Conservation (phyloP, 1,140 invertebrate species). For the Cotesia glomerata region DNA sequence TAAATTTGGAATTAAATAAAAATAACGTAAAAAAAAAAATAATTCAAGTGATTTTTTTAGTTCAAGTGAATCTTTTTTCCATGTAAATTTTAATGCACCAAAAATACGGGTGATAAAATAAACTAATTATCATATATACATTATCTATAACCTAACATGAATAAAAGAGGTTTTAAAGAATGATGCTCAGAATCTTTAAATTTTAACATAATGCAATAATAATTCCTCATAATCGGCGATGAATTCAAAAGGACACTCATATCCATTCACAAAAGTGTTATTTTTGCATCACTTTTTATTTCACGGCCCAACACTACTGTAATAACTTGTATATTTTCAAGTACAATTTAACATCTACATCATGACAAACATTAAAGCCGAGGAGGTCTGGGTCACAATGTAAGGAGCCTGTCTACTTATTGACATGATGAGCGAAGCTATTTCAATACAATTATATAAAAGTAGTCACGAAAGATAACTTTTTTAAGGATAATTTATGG, state of each 20-base stretch:
- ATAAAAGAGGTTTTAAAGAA: too few relatives aligned
- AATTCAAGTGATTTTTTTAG: too few relatives aligned
- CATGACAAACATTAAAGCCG: neutral
- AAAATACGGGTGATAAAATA: too few relatives aligned
- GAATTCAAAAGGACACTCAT: neutral
- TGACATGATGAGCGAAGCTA: conserved; percentile 4
- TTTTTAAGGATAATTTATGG: neutral
- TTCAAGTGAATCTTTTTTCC: too few relatives aligned
- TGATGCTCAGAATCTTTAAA: neutral
- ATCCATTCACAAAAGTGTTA: neutral
- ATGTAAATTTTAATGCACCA: too few relatives aligned
- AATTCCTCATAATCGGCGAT: neutral
- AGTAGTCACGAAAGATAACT: neutral
- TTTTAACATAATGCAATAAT: conserved; percentile 4
- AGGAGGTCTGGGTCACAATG: conserved; percentile 25
- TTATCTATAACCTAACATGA: too few relatives aligned
- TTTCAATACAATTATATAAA: conserved; percentile 18
- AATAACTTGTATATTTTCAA: neutral
- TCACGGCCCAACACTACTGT: neutral
- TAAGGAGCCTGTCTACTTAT: neutral
- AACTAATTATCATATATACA: too few relatives aligned
- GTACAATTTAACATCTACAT: neutral
- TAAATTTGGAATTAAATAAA: too few relatives aligned
- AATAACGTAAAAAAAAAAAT: too few relatives aligned
- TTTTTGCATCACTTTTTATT: neutral